Percentiles rank a stretch among this genome's conserved stretches.
These are phyloP conservation scores for Dicentrarchus labrax DNA, from an alignment of 2,113 vertebrate species.

Conservation along the genomic window DNA sequence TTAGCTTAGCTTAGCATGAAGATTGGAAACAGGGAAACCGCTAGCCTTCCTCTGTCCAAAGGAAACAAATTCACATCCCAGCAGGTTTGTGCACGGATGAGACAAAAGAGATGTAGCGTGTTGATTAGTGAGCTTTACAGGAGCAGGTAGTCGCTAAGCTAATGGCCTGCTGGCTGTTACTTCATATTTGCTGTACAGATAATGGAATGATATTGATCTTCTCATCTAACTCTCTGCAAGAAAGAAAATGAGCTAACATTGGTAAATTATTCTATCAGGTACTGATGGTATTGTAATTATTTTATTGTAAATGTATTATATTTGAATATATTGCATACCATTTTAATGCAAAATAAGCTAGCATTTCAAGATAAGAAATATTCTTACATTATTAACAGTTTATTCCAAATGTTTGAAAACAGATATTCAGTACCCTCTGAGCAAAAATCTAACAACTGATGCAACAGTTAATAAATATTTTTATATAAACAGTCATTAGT, in stretches of 20 bases:
- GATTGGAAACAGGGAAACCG: not conserved
- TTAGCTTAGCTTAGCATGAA: not conserved
- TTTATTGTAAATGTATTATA: too few relatives aligned
- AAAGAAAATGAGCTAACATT: too few relatives aligned
- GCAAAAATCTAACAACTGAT: not conserved
- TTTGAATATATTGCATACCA: not conserved
- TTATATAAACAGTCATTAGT: not conserved
- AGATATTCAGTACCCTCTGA: not conserved
- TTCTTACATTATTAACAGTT: not conserved
- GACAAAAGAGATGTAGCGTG: not conserved
- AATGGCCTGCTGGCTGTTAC: not conserved
- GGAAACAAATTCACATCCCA: not conserved
- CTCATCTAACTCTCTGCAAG: not conserved
- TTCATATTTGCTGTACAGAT: not conserved
- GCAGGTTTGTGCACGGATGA: not conserved
- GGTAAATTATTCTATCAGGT: too few relatives aligned
- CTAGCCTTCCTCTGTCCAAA: not conserved
- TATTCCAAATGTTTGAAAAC: not conserved
- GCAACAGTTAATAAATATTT: conserved; percentile 19
- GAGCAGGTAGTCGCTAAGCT: not conserved
- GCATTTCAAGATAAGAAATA: not conserved
- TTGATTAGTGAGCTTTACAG: not conserved
- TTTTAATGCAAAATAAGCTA: not conserved
- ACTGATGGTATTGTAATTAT: too few relatives aligned
- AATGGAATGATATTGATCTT: not conserved